Percentiles rank a stretch among this genome's conserved stretches.
These are phyloP conservation scores for Falco naumanni DNA, from an alignment of 2,797 vertebrate species.

Conservation along the genomic window DNA sequence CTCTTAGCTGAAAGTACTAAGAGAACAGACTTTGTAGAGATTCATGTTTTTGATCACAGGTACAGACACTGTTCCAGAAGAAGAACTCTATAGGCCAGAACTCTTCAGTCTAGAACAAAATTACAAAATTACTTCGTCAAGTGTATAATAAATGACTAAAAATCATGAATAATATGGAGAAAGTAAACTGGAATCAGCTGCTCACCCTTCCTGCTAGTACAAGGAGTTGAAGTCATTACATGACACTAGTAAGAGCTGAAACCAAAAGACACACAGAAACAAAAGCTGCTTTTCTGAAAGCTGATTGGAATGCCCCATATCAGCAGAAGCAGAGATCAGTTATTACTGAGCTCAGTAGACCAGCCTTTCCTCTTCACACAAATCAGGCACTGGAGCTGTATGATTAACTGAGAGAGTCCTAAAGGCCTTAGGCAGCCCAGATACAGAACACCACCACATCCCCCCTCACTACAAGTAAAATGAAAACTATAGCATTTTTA, in stretches of 20 bases:
- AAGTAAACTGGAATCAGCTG: not conserved
- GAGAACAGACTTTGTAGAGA: not conserved
- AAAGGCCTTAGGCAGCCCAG: not conserved
- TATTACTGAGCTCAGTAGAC: not conserved
- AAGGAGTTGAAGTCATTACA: not conserved
- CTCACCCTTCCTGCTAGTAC: not conserved
- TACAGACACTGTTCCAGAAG: not conserved
- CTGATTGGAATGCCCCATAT: not conserved
- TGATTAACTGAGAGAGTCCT: not conserved
- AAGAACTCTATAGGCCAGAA: not conserved
- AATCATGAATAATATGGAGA: not conserved
- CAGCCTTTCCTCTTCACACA: not conserved
- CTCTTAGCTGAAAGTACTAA: not conserved
- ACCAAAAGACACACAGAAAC: not conserved
- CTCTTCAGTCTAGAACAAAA: not conserved
- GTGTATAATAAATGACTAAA: not conserved
- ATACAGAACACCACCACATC: not conserved
- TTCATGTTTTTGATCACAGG: not conserved
- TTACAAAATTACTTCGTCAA: not conserved
- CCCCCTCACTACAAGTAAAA: not conserved
- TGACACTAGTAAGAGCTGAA: not conserved
- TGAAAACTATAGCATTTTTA: not conserved
- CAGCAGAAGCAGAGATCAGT: conserved; percentile 25
- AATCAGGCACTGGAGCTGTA: not conserved
- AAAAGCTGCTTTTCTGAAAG: conserved; percentile 32